Conservation (phyloP, 1,140 invertebrate genomes). For the Latrodectus geometricus region DNA sequence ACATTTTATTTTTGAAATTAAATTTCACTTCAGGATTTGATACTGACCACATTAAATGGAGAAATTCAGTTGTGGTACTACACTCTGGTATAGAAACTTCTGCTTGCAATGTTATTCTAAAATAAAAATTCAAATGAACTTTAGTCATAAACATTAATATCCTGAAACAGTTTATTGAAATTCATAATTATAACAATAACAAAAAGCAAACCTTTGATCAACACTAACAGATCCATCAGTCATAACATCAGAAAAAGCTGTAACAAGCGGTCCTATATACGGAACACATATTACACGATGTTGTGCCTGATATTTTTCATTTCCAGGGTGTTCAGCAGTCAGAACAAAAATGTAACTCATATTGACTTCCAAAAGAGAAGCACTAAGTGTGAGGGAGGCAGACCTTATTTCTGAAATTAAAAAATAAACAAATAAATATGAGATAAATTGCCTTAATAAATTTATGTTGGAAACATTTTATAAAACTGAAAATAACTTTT, state of each 20-base stretch:
- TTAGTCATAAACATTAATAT: neutral
- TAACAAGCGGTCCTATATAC: slow-evolving; percentile 43
- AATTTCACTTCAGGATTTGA: slow-evolving; percentile 57
- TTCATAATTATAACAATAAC: neutral
- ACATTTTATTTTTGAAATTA: slow-evolving; percentile 34
- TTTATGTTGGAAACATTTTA: too few relatives aligned
- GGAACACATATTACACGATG: slow-evolving; percentile 14
- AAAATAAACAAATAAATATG: neutral
- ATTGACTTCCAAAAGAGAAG: slow-evolving; percentile 35
- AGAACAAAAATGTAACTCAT: slow-evolving; percentile 47
- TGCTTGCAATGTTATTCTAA: slow-evolving; percentile 42
- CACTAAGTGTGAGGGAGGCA: slow-evolving; percentile 38
- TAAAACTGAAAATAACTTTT: too few relatives aligned
- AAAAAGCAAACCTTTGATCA: slow-evolving; percentile 32
- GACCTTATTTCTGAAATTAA: slow-evolving; percentile 8
- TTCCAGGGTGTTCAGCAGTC: slow-evolving; percentile 37
- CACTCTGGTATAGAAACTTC: slow-evolving; percentile 46
- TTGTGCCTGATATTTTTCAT: slow-evolving; percentile 33
- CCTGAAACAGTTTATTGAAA: neutral
- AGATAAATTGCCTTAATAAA: too few relatives aligned
- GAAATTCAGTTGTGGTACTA: neutral
- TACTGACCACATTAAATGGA: slow-evolving; percentile 49
- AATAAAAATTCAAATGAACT: neutral
- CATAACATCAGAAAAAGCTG: slow-evolving; percentile 48
- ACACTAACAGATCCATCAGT: slow-evolving; percentile 29